These are phyloP conservation scores for Junco hyemalis DNA, from an alignment of 2,113 vertebrate genomes.

Conservation along the genomic window DNA sequence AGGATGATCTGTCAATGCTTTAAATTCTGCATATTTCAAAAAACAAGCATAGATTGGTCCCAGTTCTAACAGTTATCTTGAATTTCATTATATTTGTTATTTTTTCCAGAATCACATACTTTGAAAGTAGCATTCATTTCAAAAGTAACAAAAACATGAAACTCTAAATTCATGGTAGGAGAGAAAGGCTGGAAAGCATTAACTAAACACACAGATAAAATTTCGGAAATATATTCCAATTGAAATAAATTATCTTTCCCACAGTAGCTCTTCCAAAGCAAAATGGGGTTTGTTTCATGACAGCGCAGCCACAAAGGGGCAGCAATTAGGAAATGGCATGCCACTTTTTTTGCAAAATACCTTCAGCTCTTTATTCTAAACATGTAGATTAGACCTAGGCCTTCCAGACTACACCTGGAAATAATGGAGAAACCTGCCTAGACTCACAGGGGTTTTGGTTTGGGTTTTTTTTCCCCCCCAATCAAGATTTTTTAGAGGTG, in stretches of 20 bases:
- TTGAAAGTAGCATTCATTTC: neutral
- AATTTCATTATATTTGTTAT: neutral
- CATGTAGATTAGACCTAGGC: neutral
- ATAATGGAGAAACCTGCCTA: neutral
- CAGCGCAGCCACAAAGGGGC: neutral
- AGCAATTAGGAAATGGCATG: neutral
- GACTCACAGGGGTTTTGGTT: accelerated
- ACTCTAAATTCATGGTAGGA: neutral
- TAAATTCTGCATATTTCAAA: neutral
- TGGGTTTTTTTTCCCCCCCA: too few relatives aligned
- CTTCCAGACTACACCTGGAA: neutral
- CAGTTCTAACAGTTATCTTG: neutral
- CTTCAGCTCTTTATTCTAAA: neutral
- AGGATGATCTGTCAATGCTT: neutral
- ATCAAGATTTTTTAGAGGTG: neutral
- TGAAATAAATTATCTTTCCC: neutral
- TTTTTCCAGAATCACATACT: neutral
- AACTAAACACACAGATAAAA: neutral
- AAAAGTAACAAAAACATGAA: neutral
- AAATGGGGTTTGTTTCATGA: neutral
- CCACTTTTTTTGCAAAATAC: neutral
- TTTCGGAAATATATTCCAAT: neutral
- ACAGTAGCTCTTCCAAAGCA: neutral
- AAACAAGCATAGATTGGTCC: neutral
- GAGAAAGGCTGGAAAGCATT: neutral